Evolutionary conservation across 2,888 invertebrate species (phyloP), one percentile per base, ranked within the genome.

Genomic region (Andrena haemorrhoa): DNA sequence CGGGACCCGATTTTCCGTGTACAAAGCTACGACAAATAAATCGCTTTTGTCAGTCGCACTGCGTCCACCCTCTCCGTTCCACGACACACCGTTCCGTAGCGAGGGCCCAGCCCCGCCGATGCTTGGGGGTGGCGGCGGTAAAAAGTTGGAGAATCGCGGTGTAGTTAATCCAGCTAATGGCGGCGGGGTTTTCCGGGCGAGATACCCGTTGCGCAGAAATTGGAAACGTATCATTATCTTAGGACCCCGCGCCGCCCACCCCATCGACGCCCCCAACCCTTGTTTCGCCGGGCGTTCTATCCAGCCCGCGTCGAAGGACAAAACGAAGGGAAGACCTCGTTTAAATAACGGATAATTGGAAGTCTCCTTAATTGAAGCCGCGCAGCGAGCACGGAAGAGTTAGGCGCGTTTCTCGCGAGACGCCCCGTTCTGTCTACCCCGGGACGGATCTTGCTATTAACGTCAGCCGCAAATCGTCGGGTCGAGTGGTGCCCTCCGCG

Each of bases 341-440:
- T 91, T 92, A 90, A 92, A 91, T 92, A 91, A 90, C 89, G 87
- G 89, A 92, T 92, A 92, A 92, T 91, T 90, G 89, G 89, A 87
- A 88, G 88, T 85, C 86, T 88, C 88, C 89, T 91, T 92, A 92
- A 92, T 91, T 91, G 90, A 91, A 90, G 87, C 86, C 82, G 88
- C 86, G 84, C 84, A 75, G 82, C 83, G 84, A 87, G 82, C 85
- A 72, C 78, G 72, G 87, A 87, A 86, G 86, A 87, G 84, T 82
- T 87, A 82, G 86, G 86, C 84, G 86, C 86, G 90, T 89, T 90
- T 85, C 81, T 73, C 79, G 80, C 76, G 60, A 75, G 75, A 78
- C 71, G 69, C 70, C 16, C 56, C 29, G 56, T 51, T 51, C 58
- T 65, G 74, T 75, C 66, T 70, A 16, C 60, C 73, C 53, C 47